Evolutionary conservation across 2,797 vertebrate genomes (phyloP).

Genomic region (Jordanella pulchra): DNA sequence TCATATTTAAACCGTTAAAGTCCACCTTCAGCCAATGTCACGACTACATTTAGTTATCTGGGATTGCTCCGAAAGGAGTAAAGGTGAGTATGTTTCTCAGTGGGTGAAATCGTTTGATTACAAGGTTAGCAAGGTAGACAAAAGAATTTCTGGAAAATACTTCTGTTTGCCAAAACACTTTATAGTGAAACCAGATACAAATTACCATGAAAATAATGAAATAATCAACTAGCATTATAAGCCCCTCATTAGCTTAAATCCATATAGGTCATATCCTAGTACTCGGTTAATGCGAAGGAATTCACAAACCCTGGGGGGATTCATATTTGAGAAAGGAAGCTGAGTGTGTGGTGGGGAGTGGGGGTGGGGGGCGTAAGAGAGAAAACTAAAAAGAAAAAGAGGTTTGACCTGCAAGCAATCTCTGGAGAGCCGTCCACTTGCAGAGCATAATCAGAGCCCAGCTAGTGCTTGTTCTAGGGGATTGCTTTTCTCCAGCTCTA

Average conservation of each 20-base stretch:
- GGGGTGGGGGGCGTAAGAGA: neutral
- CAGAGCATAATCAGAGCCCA: slow-evolving; percentile 71
- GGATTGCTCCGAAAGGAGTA: slow-evolving; percentile 8
- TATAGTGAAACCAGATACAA: slow-evolving; percentile 17
- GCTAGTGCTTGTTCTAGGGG: slow-evolving; percentile 69
- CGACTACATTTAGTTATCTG: slow-evolving; percentile 12
- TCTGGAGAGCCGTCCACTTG: slow-evolving; percentile 66
- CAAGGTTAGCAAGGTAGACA: slow-evolving; percentile 9
- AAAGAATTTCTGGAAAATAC: neutral
- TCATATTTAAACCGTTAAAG: slow-evolving; percentile 42
- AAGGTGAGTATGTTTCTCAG: slow-evolving; percentile 13
- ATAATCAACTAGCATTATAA: slow-evolving; percentile 66
- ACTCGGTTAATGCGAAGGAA: slow-evolving; percentile 48
- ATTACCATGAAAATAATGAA: slow-evolving; percentile 37
- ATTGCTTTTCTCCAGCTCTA: slow-evolving; percentile 70
- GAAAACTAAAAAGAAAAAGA: slow-evolving; percentile 30
- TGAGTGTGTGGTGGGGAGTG: slow-evolving; percentile 14
- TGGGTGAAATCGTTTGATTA: slow-evolving; percentile 17
- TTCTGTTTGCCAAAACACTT: slow-evolving; percentile 20
- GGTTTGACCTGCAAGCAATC: slow-evolving; percentile 74
- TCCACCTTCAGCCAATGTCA: slow-evolving; percentile 6
- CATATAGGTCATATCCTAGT: slow-evolving; percentile 63
- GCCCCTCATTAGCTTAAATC: slow-evolving; percentile 56
- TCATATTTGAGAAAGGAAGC: slow-evolving; percentile 57
- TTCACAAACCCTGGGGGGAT: slow-evolving; percentile 54